Evolutionary conservation across 2,888 invertebrate genomes (phyloP).

Genomic region (Litoditis marina): DNA sequence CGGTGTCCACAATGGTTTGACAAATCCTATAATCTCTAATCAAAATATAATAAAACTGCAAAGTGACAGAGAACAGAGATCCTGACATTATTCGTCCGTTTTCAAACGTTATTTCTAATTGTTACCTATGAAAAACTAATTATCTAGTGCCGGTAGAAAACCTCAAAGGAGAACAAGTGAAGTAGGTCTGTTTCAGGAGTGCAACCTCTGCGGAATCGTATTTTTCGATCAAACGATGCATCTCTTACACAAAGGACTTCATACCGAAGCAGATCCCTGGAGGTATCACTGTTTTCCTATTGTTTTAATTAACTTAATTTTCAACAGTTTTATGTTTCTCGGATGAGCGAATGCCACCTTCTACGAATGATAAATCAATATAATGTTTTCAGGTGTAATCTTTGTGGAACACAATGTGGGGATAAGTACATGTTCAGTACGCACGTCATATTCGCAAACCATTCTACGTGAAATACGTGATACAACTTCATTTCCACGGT

Average conservation of each 20-base stretch:
- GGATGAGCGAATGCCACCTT: too few relatives aligned
- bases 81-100: too few relatives aligned
- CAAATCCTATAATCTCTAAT: too few relatives aligned
- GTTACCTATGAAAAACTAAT: too few relatives aligned
- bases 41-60: too few relatives aligned
- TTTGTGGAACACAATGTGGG: constrained; percentile 89
- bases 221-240: constrained; percentile 93
- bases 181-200: constrained; percentile 64
- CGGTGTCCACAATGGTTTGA: too few relatives aligned
- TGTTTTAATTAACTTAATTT: not conserved
- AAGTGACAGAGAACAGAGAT: too few relatives aligned
- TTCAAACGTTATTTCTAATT: too few relatives aligned
- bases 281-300: too few relatives aligned
- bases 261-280: constrained; percentile 88
- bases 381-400: constrained; percentile 68
- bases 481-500: too few relatives aligned
- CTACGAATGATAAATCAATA: too few relatives aligned
- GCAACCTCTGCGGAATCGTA: constrained; percentile 85
- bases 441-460: constrained; percentile 75
- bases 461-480: constrained; percentile 24
- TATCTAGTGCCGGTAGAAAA: too few relatives aligned
- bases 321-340: not conserved
- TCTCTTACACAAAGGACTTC: constrained; percentile 94
- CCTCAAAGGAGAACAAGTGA: not conserved
- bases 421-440: constrained; percentile 96